Evolutionary conservation across 1,140 invertebrate species (phyloP).

Genomic region (Drosophila tropicalis): DNA sequence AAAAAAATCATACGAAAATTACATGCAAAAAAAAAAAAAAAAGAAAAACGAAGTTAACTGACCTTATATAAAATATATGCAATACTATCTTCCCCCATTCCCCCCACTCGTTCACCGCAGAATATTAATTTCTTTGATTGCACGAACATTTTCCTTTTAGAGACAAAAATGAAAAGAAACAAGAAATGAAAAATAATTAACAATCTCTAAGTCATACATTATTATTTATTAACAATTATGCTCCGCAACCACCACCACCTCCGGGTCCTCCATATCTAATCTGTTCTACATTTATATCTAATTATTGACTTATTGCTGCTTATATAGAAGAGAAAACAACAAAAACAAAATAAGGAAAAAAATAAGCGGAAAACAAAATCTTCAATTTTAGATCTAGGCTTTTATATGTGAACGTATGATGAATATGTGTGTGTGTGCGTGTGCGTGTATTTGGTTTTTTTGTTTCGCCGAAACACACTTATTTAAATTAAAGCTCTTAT

Average conservation of each 20-base stretch:
- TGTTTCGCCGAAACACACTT: conserved; percentile 44
- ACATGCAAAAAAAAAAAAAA: neutral
- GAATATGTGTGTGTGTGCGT: conserved; percentile 13
- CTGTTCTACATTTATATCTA: neutral
- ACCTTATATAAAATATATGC: conserved; percentile 3
- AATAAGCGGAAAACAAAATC: conserved; percentile 1
- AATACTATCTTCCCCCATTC: neutral
- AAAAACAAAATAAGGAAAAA: neutral
- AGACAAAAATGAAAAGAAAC: conserved; percentile 1
- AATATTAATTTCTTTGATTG: neutral
- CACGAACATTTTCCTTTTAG: neutral
- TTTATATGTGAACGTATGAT: conserved; percentile 25
- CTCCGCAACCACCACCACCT: neutral
- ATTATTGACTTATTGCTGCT: conserved; percentile 21
- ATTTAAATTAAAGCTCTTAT: conserved; percentile 14
- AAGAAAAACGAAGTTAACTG: neutral
- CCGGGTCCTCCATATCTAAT: conserved; percentile 4
- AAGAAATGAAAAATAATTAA: neutral
- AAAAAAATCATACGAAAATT: neutral
- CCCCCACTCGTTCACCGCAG: neutral
- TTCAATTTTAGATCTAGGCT: conserved; percentile 48
- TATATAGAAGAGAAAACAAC: conserved; percentile 30
- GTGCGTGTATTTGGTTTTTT: conserved; percentile 19
- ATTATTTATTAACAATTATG: conserved; percentile 45
- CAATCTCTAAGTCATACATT: conserved; percentile 44